These are phyloP conservation scores for Gastrophysa polygoni DNA, from an alignment of 2,888 invertebrate species.

Conservation along the genomic window DNA sequence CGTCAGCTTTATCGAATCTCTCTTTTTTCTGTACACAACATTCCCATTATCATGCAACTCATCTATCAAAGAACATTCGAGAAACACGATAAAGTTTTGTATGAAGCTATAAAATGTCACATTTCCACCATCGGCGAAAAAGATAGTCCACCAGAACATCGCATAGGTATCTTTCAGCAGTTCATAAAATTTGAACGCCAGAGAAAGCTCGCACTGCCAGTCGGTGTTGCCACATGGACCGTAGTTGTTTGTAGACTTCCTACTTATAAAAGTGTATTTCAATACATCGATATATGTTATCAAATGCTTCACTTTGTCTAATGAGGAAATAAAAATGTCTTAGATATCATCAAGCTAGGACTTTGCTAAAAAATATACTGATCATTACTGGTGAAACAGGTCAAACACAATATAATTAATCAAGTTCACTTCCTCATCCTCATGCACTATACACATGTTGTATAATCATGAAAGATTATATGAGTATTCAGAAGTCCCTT, in stretches of 20 bases:
- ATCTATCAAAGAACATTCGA: slow-evolving; percentile 2
- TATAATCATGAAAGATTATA: no score
- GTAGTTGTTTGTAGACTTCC: neutral
- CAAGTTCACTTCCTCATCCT: no score
- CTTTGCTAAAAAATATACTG: no score
- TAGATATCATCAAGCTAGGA: no score
- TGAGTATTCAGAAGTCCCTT: no score
- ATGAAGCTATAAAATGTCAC: slow-evolving; percentile 2
- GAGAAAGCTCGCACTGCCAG: neutral
- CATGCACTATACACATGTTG: no score
- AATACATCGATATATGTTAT: no score
- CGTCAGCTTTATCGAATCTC: neutral
- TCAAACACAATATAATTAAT: no score
- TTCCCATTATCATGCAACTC: neutral
- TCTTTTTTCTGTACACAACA: neutral
- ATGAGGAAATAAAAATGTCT: no score
- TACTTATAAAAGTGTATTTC: neutral
- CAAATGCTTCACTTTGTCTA: no score
- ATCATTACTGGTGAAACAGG: no score
- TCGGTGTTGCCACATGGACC: slow-evolving; percentile 8
- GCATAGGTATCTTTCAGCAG: neutral
- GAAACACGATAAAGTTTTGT: slow-evolving; percentile 6
- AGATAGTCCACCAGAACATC: slow-evolving; percentile 6
- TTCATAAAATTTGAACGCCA: slow-evolving; percentile 10
- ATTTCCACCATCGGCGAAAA: slow-evolving; percentile 2